These are phyloP conservation scores for Nesogale talazaci DNA, from an alignment of 2,113 vertebrate species.

Conservation along the genomic window DNA sequence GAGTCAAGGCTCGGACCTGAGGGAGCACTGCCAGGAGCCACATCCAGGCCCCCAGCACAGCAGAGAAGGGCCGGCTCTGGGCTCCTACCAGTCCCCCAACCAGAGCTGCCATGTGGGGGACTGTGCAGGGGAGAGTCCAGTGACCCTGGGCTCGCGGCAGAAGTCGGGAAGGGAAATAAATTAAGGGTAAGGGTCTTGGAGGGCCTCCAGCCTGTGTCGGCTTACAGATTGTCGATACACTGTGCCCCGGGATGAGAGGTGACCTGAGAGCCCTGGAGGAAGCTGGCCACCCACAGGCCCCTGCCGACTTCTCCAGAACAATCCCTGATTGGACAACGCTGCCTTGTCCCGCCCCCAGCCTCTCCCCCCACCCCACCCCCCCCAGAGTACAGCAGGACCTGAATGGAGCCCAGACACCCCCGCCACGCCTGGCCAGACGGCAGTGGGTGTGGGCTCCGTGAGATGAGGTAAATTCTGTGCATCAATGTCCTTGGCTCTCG, in stretches of 20 bases:
- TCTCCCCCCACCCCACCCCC: constrained; percentile 58
- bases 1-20: constrained; percentile 27
- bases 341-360: constrained; percentile 64
- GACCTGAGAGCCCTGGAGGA: constrained; percentile 52
- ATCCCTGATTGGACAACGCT: constrained; percentile 88
- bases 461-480: constrained; percentile 86
- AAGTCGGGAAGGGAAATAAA: constrained; percentile 64
- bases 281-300: constrained; percentile 33
- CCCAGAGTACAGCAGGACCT: constrained; percentile 82
- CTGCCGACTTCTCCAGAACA: constrained; percentile 69
- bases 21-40: not conserved
- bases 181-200: constrained; percentile 66
- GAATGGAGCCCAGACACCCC: constrained; percentile 75
- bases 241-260: constrained; percentile 57
- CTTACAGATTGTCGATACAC: constrained; percentile 86
- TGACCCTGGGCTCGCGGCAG: constrained; percentile 21
- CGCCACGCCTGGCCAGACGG: constrained; percentile 71
- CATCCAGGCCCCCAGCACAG: not conserved
- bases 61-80: not conserved
- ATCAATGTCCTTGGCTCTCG: constrained; percentile 61
- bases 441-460: constrained; percentile 79
- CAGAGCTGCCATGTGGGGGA: not conserved
- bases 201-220: constrained; percentile 64
- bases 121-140: constrained; percentile 20
- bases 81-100: not conserved